These are phyloP conservation scores for Papilio polyxenes DNA, from an alignment of 1,140 invertebrate species.

Conservation along the genomic window DNA sequence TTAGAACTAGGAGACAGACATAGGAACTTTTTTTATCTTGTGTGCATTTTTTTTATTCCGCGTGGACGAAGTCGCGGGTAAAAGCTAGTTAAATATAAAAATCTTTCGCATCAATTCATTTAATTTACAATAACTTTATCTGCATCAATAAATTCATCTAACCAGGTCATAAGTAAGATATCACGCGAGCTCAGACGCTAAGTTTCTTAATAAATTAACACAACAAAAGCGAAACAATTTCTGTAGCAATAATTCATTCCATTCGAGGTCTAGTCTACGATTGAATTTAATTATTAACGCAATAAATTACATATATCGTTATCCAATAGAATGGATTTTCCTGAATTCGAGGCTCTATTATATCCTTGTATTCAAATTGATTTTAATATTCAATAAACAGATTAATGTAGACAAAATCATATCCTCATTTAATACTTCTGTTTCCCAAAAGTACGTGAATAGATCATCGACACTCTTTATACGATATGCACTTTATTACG, in stretches of 20 bases:
- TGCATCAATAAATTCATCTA: background rate
- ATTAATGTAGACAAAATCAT: background rate
- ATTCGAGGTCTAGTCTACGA: constrained; percentile 4
- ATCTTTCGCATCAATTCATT: background rate
- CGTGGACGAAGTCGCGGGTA: no score
- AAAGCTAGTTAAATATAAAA: no score
- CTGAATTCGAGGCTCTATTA: constrained; percentile 5
- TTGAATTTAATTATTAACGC: constrained; percentile 3
- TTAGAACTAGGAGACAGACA: no score
- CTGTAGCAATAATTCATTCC: constrained; percentile 15
- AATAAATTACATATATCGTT: constrained; percentile 27
- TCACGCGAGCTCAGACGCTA: constrained; percentile 4
- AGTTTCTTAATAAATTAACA: constrained; percentile 23
- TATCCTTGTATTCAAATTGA: constrained; percentile 19
- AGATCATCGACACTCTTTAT: no score
- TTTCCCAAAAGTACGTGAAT: no score
- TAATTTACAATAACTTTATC: constrained; percentile 15
- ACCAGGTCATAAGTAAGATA: constrained; percentile 27
- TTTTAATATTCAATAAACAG: background rate
- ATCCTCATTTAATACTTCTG: no score
- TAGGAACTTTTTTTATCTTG: no score
- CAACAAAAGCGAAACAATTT: constrained; percentile 27
- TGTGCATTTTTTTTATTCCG: no score
- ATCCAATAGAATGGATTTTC: constrained; percentile 21
- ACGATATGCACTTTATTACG: no score